Evolutionary conservation across 2,797 vertebrate species (phyloP).

Genomic region (Macroramphosus scolopax): DNA sequence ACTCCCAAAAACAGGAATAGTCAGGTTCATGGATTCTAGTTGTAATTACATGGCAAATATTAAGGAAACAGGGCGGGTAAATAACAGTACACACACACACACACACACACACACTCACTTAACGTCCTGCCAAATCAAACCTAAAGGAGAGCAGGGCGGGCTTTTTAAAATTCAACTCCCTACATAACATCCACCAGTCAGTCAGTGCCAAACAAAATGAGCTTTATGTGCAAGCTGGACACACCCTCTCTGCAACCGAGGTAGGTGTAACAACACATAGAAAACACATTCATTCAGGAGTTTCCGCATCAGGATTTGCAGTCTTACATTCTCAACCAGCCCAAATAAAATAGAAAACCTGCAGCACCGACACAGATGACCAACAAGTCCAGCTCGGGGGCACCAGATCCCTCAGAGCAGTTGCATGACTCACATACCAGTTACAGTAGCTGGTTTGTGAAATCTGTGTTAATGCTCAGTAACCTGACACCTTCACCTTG

Average conservation of each 20-base stretch:
- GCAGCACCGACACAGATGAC: no score
- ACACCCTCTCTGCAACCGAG: slow-evolving; percentile 28
- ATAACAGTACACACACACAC: slow-evolving; percentile 10
- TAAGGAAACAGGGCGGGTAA: slow-evolving; percentile 38
- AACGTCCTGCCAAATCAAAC: slow-evolving; percentile 55
- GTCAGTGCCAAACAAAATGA: slow-evolving; percentile 48
- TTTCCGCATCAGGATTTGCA: background rate
- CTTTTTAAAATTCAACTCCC: slow-evolving; percentile 51
- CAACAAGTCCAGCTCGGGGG: background rate
- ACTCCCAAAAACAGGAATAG: slow-evolving; percentile 60
- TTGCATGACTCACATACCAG: slow-evolving; percentile 40
- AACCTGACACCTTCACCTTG: slow-evolving; percentile 64
- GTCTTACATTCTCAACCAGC: slow-evolving; percentile 5
- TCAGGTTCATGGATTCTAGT: slow-evolving; percentile 52
- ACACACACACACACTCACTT: slow-evolving; percentile 15
- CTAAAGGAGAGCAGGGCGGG: slow-evolving; percentile 54
- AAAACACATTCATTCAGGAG: slow-evolving; percentile 27
- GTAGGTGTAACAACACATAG: slow-evolving; percentile 7
- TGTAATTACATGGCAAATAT: slow-evolving; percentile 46
- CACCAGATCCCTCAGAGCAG: slow-evolving; percentile 1
- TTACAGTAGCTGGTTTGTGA: slow-evolving; percentile 66
- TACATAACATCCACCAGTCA: slow-evolving; percentile 25
- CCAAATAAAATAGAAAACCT: no score
- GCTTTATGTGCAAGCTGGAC: slow-evolving; percentile 44
- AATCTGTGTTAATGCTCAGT: slow-evolving; percentile 44